Percentiles rank a stretch among this genome's conserved stretches.
Conservation (phyloP, 2,888 invertebrate genomes). For the Folsomia candida region DNA sequence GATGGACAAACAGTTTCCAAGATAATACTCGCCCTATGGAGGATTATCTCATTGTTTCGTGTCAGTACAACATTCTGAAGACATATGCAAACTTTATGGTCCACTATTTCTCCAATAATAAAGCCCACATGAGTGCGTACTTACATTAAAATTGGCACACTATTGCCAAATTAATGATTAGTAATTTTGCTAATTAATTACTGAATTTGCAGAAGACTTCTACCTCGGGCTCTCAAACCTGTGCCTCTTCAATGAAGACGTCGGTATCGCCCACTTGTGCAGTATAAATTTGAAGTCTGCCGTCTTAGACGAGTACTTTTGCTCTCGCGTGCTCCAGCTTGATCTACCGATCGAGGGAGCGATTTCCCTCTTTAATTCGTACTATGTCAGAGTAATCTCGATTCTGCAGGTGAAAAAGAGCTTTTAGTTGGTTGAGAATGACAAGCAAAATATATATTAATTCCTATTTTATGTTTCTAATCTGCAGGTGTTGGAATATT, state of each 20-base stretch:
- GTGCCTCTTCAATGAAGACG: constrained; percentile 40
- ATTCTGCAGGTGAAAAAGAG: neutral
- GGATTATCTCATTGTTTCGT: constrained; percentile 46
- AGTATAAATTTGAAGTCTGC: constrained; percentile 38
- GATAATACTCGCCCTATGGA: constrained; percentile 41
- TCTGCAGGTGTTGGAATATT: constrained; percentile 45
- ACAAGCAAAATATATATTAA: too few relatives aligned
- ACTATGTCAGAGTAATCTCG: constrained; percentile 8
- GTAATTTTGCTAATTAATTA: neutral
- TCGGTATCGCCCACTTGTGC: constrained; percentile 36
- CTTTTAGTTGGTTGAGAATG: too few relatives aligned
- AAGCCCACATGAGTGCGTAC: constrained; percentile 36
- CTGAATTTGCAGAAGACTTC: constrained; percentile 35
- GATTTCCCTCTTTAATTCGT: constrained; percentile 6
- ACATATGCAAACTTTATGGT: constrained; percentile 44
- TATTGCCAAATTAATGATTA: neutral
- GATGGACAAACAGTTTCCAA: neutral
- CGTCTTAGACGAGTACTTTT: constrained; percentile 40
- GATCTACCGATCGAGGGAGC: neutral
- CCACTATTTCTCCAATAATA: constrained; percentile 34
- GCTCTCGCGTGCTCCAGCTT: constrained; percentile 34
- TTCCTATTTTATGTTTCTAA: too few relatives aligned
- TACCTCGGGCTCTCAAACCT: constrained; percentile 39
- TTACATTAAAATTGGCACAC: neutral
- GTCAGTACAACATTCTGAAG: constrained; percentile 43